These are phyloP conservation scores for Drosophila antonietae DNA, from an alignment of 2,888 invertebrate genomes.

Conservation along the genomic window DNA sequence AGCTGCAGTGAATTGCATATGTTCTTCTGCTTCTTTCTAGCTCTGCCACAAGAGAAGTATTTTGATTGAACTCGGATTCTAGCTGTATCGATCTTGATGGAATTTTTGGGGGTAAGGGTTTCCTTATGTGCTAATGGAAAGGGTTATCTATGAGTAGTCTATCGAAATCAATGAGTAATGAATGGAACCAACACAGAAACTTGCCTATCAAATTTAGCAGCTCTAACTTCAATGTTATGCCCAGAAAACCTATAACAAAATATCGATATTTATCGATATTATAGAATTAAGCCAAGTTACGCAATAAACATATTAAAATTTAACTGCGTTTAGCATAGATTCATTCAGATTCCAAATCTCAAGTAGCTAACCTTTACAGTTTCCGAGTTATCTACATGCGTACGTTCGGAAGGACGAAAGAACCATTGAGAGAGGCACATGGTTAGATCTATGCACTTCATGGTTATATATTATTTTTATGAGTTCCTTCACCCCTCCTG, in stretches of 20 bases:
- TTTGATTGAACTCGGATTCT: neutral
- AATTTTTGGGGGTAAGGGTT: fast-evolving
- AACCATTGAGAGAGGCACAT: neutral
- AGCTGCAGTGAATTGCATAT: neutral
- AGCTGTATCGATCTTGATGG: neutral
- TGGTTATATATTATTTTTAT: neutral
- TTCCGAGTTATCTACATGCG: neutral
- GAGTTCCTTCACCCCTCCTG: neutral
- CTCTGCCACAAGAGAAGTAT: neutral
- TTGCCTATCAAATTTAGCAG: fast-evolving
- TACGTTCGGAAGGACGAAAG: neutral
- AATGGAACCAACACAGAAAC: neutral
- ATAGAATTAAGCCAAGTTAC: neutral
- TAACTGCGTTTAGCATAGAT: too few species aligned
- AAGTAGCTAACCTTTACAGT: neutral
- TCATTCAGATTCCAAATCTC: neutral
- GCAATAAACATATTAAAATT: neutral
- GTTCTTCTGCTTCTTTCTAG: too few species aligned
- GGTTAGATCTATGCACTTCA: neutral
- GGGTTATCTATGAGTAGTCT: too few species aligned
- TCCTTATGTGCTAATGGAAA: neutral
- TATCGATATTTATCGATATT: neutral
- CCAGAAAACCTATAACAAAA: neutral
- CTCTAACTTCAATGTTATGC: neutral
- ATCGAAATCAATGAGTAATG: neutral